phyloP scores from a whole-genome alignment of 1,140 invertebrate species.

The Heliconius melpomene region DNA sequence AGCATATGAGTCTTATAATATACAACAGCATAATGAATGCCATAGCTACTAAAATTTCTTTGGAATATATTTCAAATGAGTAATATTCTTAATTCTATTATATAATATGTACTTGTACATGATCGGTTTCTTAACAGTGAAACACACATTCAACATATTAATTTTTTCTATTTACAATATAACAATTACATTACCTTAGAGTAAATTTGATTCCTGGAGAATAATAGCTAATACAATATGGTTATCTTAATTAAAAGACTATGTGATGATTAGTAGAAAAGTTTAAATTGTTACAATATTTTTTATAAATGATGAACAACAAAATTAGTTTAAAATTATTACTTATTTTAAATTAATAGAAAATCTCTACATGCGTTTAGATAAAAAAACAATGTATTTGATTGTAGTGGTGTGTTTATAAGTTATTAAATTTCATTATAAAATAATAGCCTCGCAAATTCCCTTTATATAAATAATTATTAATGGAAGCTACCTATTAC shows the following conservation, averaged over 20 bases:
- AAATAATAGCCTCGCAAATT: constrained; percentile 11
- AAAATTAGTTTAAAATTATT: not conserved
- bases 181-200: not conserved
- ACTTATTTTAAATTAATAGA: not conserved
- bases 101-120: not conserved
- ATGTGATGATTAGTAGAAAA: not conserved
- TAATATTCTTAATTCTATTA: not conserved
- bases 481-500: constrained; percentile 43
- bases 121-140: not conserved
- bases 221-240: not conserved
- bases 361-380: not conserved
- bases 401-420: not conserved
- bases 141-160: not conserved
- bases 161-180: constrained; percentile 1
- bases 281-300: not conserved
- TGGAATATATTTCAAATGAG: constrained; percentile 28
- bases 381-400: not conserved
- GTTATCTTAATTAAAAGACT: not conserved
- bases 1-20: constrained; percentile 17
- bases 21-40: constrained; percentile 17
- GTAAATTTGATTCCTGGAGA: not conserved
- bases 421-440: not conserved
- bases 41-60: constrained; percentile 30
- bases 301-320: not conserved
- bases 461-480: constrained; percentile 4